phyloP scores from a whole-genome alignment of 2,888 invertebrate species.

The Hirtodrosophila duncani region DNA sequence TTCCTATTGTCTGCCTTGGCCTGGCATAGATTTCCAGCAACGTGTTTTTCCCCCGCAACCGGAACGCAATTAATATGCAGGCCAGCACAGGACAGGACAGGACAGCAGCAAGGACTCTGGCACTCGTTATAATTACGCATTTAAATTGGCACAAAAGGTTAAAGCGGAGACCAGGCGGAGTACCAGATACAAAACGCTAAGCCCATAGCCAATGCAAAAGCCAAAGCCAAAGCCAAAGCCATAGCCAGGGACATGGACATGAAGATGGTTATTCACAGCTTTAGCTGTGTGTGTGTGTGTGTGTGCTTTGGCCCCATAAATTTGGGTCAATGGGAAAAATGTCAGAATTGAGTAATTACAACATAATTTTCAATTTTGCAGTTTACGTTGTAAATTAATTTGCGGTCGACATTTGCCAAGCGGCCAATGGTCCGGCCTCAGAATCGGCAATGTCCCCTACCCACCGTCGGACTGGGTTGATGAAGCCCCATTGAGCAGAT shows the following conservation, averaged over 20 bases:
- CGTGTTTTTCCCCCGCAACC: constrained; percentile 21
- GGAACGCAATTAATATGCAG: constrained; percentile 68
- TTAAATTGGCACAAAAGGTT: constrained; percentile 69
- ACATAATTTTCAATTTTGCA: constrained; percentile 72
- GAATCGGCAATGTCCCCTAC: background rate
- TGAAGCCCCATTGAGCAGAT: constrained; percentile 40
- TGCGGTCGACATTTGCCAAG: constrained; percentile 66
- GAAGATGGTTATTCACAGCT: constrained; percentile 14
- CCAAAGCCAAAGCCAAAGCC: constrained; percentile 10
- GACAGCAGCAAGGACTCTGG: constrained; percentile 42
- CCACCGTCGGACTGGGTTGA: constrained; percentile 29
- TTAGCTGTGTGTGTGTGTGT: constrained; percentile 19
- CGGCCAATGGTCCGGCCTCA: constrained; percentile 6
- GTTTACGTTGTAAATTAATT: constrained; percentile 72
- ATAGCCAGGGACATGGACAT: constrained; percentile 10
- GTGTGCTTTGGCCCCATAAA: constrained; percentile 55
- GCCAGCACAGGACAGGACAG: constrained; percentile 35
- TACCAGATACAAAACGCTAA: too few relatives aligned
- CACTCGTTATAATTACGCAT: constrained; percentile 71
- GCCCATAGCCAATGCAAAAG: too few relatives aligned
- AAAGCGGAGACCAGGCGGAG: constrained; percentile 16
- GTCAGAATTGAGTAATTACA: constrained; percentile 73
- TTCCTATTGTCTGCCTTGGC: constrained; percentile 56
- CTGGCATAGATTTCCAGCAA: constrained; percentile 43
- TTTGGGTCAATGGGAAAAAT: constrained; percentile 71